phyloP scores from a whole-genome alignment of 1,140 invertebrate species.

The Drosophila ogumai region DNA sequence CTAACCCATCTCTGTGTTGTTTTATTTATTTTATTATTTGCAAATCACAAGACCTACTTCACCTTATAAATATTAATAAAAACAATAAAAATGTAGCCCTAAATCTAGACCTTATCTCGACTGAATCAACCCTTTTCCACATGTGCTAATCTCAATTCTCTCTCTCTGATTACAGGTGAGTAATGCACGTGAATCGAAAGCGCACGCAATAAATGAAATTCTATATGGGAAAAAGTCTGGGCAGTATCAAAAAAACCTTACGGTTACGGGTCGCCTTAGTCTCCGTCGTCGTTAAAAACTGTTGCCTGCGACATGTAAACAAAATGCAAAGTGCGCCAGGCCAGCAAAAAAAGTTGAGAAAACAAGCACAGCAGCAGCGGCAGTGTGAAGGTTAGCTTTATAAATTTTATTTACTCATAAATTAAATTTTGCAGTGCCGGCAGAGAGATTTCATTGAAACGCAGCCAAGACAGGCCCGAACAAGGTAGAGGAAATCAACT shows the following conservation, averaged over 20 bases:
- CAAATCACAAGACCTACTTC: not conserved
- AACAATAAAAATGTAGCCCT: not conserved
- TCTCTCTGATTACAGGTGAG: constrained; percentile 65
- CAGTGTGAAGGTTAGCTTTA: constrained; percentile 65
- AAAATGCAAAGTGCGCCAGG: constrained; percentile 66
- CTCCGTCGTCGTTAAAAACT: constrained; percentile 29
- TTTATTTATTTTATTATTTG: not conserved
- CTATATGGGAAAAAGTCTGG: constrained; percentile 22
- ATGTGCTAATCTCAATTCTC: constrained; percentile 29
- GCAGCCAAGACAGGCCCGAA: constrained; percentile 35
- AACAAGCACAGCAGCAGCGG: constrained; percentile 36
- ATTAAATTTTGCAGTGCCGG: constrained; percentile 54
- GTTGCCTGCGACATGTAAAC: constrained; percentile 65
- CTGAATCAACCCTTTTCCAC: constrained; percentile 32
- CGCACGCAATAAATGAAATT: constrained; percentile 43
- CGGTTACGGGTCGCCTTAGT: constrained; percentile 42
- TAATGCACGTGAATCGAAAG: constrained; percentile 49
- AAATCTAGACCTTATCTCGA: constrained; percentile 23
- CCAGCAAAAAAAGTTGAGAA: constrained; percentile 30
- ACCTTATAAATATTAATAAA: constrained; percentile 19
- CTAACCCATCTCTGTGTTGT: not conserved
- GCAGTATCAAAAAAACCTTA: constrained; percentile 28
- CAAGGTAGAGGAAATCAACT: constrained; percentile 53
- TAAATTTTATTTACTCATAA: constrained; percentile 72
- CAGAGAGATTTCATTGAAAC: constrained; percentile 63